These are phyloP conservation scores for Acleris emargana DNA, from an alignment of 2,888 invertebrate genomes.

Conservation along the genomic window DNA sequence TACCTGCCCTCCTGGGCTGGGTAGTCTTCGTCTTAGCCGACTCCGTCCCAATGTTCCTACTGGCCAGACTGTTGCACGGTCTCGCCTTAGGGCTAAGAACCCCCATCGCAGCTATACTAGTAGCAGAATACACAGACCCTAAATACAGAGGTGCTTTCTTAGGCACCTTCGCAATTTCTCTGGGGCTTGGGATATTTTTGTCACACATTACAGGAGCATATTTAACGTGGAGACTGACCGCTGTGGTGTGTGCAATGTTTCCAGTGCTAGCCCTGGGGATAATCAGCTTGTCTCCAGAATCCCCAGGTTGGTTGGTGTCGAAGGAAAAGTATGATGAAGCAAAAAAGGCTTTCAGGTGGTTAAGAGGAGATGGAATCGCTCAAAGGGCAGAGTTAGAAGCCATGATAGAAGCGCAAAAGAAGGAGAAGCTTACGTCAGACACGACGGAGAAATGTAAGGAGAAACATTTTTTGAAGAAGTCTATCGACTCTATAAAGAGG, in stretches of 20 bases:
- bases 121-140: conserved; percentile 85
- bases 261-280: conserved; percentile 77
- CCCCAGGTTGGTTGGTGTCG: conserved; percentile 86
- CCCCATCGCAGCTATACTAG: conserved; percentile 80
- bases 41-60: conserved; percentile 68
- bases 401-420: conserved; percentile 70
- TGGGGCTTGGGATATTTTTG: conserved; percentile 85
- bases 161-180: conserved; percentile 84
- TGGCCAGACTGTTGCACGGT: conserved; percentile 75
- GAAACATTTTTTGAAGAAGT: conserved; percentile 56
- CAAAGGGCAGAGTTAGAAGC: conserved; percentile 72
- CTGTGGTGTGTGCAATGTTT: conserved; percentile 78
- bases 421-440: conserved; percentile 53
- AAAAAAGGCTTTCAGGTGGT: conserved; percentile 83
- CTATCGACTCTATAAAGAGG: conserved; percentile 57
- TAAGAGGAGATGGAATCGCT: conserved; percentile 79
- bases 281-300: conserved; percentile 83
- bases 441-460: conserved; percentile 49
- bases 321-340: conserved; percentile 84
- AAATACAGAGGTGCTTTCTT: conserved; percentile 85
- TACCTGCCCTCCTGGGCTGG: conserved; percentile 80
- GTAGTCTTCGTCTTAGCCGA: conserved; percentile 70
- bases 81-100: conserved; percentile 81
- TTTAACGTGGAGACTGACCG: conserved; percentile 84
- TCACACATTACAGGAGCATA: conserved; percentile 86